phyloP scores from a whole-genome alignment of 2,797 vertebrate species.

The Enteromius viviparus region DNA sequence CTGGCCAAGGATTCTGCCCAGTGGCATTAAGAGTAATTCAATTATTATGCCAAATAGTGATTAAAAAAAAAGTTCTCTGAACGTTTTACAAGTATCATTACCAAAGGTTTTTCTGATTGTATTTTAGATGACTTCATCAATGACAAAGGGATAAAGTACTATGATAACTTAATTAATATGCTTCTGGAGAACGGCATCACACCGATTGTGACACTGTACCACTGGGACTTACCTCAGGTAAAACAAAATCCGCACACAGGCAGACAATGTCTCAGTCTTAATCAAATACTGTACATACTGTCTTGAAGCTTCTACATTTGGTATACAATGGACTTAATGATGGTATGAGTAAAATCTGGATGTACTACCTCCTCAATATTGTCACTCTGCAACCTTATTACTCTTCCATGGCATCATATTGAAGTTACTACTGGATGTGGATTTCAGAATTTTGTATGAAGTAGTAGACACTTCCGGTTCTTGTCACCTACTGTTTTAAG shows the following conservation, averaged over 20 bases:
- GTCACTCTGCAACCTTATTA: background rate
- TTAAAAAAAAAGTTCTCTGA: background rate
- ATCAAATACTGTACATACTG: background rate
- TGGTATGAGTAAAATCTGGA: background rate
- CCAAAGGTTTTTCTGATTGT: background rate
- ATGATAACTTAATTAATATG: conserved; percentile 83
- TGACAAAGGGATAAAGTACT: conserved; percentile 86
- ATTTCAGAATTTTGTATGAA: background rate
- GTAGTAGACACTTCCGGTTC: background rate
- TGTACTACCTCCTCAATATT: background rate
- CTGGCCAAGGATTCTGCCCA: conserved; percentile 90
- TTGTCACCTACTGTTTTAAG: background rate
- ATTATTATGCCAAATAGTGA: background rate
- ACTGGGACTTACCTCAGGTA: conserved; percentile 93
- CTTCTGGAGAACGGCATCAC: conserved; percentile 88
- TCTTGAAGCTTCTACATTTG: background rate
- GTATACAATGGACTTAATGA: background rate
- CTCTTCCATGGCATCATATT: background rate
- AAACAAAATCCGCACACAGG: conserved; percentile 17
- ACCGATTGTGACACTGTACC: conserved; percentile 87
- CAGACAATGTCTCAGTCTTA: background rate
- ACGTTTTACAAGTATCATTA: background rate
- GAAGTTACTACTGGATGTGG: background rate
- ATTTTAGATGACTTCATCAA: conserved; percentile 84
- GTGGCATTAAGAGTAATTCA: conserved; percentile 77